These are phyloP conservation scores for Nettapus auritus DNA, from an alignment of 2,113 vertebrate species.

Conservation along the genomic window DNA sequence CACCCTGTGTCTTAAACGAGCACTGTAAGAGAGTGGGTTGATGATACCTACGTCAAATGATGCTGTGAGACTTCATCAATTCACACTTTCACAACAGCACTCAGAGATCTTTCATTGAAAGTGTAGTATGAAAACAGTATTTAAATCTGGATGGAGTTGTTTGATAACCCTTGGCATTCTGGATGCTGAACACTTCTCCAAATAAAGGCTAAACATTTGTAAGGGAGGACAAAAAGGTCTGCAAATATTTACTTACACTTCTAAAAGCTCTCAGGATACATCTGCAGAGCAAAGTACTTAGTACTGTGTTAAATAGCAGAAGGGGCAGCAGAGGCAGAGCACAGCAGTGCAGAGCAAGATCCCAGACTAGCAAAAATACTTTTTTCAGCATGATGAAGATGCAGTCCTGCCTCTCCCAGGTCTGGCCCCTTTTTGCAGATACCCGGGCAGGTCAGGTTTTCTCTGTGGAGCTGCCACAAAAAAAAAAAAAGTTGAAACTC, in stretches of 20 bases:
- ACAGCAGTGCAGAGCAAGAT: background rate
- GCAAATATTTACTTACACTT: background rate
- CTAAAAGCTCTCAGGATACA: background rate
- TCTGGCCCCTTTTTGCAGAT: background rate
- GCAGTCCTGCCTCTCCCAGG: background rate
- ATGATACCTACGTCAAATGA: background rate
- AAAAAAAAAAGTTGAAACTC: background rate
- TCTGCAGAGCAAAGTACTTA: background rate
- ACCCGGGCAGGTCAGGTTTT: background rate
- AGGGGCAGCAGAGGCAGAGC: background rate
- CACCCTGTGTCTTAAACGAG: background rate
- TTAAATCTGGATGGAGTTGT: background rate
- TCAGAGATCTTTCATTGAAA: background rate
- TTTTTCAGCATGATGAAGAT: background rate
- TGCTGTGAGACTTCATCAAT: background rate
- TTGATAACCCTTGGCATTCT: background rate
- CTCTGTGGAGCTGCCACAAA: background rate
- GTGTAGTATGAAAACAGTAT: background rate
- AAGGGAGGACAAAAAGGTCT: background rate
- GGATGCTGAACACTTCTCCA: background rate
- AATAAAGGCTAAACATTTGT: background rate
- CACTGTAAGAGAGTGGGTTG: background rate
- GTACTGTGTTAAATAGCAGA: background rate
- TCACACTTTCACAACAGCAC: background rate
- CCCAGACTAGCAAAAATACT: background rate